Percentiles rank a stretch among this genome's conserved stretches.
Evolutionary conservation across 2,113 vertebrate genomes (phyloP).

Genomic region (Odocoileus virginianus): DNA sequence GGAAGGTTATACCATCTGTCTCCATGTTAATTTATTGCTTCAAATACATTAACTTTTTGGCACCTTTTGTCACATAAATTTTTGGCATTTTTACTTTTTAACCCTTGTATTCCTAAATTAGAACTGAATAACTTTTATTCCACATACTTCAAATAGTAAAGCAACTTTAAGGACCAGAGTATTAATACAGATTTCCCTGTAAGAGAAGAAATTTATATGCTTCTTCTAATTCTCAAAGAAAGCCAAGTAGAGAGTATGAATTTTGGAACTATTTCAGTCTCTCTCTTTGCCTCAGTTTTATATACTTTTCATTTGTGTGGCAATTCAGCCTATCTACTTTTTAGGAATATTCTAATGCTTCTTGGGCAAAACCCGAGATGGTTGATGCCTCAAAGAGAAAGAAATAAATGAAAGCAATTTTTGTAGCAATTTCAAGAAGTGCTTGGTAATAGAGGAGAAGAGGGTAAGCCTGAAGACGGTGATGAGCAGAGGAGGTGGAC

Average conservation of each 20-base stretch:
- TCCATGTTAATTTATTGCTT: constrained; percentile 70
- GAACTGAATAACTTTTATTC: neutral
- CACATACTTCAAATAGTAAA: neutral
- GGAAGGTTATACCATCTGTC: constrained; percentile 79
- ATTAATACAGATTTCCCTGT: neutral
- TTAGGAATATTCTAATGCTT: neutral
- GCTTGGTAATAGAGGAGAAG: neutral
- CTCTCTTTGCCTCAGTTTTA: neutral
- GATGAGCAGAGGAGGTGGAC: neutral
- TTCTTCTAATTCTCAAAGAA: neutral
- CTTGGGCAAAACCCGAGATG: neutral
- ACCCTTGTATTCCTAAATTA: constrained; percentile 61
- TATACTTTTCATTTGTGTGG: neutral
- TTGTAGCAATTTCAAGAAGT: neutral
- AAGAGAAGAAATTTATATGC: neutral
- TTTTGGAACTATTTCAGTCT: neutral
- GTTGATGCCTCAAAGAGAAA: neutral
- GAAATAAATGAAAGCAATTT: neutral
- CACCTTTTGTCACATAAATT: constrained; percentile 67
- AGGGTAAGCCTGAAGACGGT: neutral
- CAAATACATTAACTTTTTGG: constrained; percentile 72
- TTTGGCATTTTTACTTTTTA: constrained; percentile 71
- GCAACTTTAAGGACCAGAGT: neutral
- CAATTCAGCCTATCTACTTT: neutral
- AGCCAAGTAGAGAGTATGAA: neutral